phyloP scores from a whole-genome alignment of 2,888 invertebrate species.

The Malthinus seriepunctatus region DNA sequence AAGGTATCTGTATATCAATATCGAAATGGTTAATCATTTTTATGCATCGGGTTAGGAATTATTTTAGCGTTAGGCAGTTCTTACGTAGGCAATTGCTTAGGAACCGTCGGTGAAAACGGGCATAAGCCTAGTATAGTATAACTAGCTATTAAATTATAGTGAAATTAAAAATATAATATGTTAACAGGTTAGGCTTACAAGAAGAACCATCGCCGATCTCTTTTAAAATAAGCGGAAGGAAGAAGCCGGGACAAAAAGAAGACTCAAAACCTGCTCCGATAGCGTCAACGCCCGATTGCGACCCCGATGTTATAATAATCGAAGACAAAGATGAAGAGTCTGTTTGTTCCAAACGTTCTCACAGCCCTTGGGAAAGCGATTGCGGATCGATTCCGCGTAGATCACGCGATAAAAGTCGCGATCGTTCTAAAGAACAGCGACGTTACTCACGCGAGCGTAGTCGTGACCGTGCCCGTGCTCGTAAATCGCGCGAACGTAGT shows the following conservation, averaged over 20 bases:
- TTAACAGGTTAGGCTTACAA: constrained; percentile 41
- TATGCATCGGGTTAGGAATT: too few species aligned
- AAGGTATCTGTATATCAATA: too few species aligned
- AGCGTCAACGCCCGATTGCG: constrained; percentile 48
- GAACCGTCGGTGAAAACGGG: too few species aligned
- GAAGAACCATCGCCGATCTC: constrained; percentile 50
- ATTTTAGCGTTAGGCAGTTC: too few species aligned
- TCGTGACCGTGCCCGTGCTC: constrained; percentile 1
- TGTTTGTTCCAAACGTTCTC: constrained; percentile 42
- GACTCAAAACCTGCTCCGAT: constrained; percentile 43
- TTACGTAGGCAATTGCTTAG: too few species aligned
- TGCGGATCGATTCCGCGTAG: constrained; percentile 16
- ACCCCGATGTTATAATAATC: constrained; percentile 48
- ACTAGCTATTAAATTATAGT: too few species aligned
- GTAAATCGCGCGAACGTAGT: constrained; percentile 3
- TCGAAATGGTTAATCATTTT: too few species aligned
- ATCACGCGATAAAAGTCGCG: constrained; percentile 17
- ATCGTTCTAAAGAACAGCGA: not conserved
- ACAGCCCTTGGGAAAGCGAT: constrained; percentile 53
- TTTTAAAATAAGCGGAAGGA: constrained; percentile 48
- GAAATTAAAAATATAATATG: not conserved
- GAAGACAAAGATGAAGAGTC: constrained; percentile 49
- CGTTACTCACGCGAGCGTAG: not conserved
- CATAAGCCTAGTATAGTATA: too few species aligned
- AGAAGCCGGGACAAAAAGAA: constrained; percentile 28